Evolutionary conservation across 1,140 invertebrate genomes (phyloP), one percentile per base, ranked within the genome.

Genomic region (Thrips palmi): DNA sequence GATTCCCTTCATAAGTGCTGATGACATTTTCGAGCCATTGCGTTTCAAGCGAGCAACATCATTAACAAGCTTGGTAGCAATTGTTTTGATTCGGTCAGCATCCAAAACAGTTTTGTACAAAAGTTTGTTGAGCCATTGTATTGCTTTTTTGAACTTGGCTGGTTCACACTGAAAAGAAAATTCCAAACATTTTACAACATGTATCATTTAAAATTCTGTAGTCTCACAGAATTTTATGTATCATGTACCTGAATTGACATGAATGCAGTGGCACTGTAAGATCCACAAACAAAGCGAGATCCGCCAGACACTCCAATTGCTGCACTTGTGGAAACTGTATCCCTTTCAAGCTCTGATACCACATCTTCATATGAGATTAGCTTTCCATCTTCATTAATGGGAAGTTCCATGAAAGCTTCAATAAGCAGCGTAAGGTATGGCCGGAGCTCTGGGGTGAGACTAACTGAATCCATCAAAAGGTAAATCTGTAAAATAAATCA

Each of bases 41-140:
- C 77, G 57, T 52, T 81, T 83, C 28, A 62, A 52, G 48, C 72
- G 64, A 1, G 78, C 66, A 1, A 85, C 73, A 47, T 84, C 74
- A 49, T 84, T 84, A 23, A 74, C 57, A 49, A 81, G 65, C 56
- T 84, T 84, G 34, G 71, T 67, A 3, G 74, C 70, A 37, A 82
- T 72, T 8, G 85, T 73, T 49, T 74, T 69, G 4, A 88, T 52
- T 48, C 84, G 64, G 27, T 85, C 76, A 15, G 65, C 60, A 4
- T 67, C 75, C 37, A 89, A 71, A 41, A 71, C 62, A 10, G 74
- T 70, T 3, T 72, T 51, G 46, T 74, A 81, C 7, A 91, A 54
- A 1, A 89, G 55, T 45, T 86, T 75, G 45, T 72, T 65, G 10
- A 88, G 54, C 71, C 82, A 86, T 32, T 71, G 58, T 1, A 91